These are phyloP conservation scores for Nasua narica DNA, from an alignment of 2,797 vertebrate species.

Conservation along the genomic window DNA sequence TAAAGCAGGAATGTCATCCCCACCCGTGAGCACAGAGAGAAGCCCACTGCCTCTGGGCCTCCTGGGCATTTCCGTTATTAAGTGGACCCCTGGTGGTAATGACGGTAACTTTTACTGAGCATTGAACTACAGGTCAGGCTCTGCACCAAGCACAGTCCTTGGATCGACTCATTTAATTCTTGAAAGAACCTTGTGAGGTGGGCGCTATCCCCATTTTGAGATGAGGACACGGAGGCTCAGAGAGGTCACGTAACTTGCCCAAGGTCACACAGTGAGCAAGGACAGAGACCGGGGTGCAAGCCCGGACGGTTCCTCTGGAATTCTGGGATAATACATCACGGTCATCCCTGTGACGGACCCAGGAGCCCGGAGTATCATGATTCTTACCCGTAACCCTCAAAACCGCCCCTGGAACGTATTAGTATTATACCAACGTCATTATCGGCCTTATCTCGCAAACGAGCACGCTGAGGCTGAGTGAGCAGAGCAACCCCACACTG, in stretches of 20 bases:
- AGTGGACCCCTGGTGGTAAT: accelerated
- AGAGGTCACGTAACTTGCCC: not conserved
- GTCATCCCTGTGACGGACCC: accelerated
- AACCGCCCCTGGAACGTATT: too few species aligned
- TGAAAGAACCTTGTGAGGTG: not conserved
- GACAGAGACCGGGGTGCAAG: too few species aligned
- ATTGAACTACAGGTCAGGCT: accelerated
- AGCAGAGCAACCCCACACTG: accelerated
- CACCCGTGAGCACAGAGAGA: not conserved
- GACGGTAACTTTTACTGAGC: accelerated
- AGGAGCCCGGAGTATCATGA: accelerated
- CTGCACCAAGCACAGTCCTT: not conserved
- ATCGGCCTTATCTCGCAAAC: not conserved
- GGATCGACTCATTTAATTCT: not conserved
- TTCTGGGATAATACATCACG: accelerated
- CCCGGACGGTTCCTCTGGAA: not conserved
- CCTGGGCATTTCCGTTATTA: not conserved
- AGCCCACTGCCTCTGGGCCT: not conserved
- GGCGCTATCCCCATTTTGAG: not conserved
- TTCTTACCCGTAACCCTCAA: not conserved
- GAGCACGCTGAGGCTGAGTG: not conserved
- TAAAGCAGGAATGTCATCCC: not conserved
- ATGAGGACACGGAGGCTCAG: not conserved
- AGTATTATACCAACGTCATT: accelerated
- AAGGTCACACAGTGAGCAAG: not conserved